Evolutionary conservation across 1,140 invertebrate genomes (phyloP).

Genomic region (Phortica variegata): DNA sequence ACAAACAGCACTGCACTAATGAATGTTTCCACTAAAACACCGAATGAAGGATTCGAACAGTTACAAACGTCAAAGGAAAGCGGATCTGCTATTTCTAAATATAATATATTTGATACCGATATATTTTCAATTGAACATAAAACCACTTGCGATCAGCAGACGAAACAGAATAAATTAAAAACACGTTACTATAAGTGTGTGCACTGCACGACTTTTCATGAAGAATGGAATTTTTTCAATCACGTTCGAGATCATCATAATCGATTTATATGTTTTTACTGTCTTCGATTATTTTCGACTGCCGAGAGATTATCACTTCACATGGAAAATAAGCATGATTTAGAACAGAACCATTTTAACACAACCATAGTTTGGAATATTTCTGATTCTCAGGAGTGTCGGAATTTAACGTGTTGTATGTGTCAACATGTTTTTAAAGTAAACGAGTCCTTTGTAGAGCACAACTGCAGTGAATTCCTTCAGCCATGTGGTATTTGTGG

Average conservation of each 20-base stretch:
- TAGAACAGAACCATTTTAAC: slow-evolving; percentile 66
- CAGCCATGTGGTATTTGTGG: slow-evolving; percentile 42
- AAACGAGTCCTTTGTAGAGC: slow-evolving; percentile 70
- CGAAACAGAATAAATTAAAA: slow-evolving; percentile 6
- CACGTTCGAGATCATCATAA: slow-evolving; percentile 79
- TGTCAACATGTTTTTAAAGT: slow-evolving; percentile 74
- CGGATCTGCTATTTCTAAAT: not conserved
- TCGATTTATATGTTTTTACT: slow-evolving; percentile 75
- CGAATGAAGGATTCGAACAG: not conserved
- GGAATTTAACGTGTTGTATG: slow-evolving; percentile 71
- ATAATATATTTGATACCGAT: not conserved
- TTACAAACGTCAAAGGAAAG: not conserved
- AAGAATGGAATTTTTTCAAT: slow-evolving; percentile 79
- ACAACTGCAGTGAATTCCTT: slow-evolving; percentile 62
- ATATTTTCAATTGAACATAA: not conserved
- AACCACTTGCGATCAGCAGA: not conserved
- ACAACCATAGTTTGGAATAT: slow-evolving; percentile 58
- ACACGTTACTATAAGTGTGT: slow-evolving; percentile 70
- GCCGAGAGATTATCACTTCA: slow-evolving; percentile 76
- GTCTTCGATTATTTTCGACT: slow-evolving; percentile 74
- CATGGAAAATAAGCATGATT: slow-evolving; percentile 72
- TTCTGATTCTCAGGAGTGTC: slow-evolving; percentile 57
- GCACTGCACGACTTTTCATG: slow-evolving; percentile 76
- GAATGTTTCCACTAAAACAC: slow-evolving; percentile 6
- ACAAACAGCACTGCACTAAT: too few species aligned